Evolutionary conservation across 2,888 invertebrate species (phyloP).

Genomic region (Chelonus formosanus): DNA sequence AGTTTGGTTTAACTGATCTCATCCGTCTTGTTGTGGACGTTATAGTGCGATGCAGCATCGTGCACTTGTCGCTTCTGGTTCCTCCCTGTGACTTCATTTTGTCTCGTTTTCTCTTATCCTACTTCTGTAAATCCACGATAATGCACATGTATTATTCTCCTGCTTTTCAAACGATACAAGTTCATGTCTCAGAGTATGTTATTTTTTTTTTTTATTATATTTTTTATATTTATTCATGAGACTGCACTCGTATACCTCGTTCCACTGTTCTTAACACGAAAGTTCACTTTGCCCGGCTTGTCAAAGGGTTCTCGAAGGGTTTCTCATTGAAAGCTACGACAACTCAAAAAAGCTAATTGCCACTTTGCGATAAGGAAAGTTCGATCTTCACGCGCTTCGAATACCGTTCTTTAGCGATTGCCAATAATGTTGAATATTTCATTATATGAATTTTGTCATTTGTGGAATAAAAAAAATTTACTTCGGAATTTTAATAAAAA

Average conservation of each 20-base stretch:
- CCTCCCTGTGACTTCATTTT: conserved; percentile 37
- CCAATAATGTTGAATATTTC: conserved; percentile 1
- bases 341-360: conserved; percentile 46
- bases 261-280: conserved; percentile 51
- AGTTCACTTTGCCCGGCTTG: conserved; percentile 58
- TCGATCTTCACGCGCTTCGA: conserved; percentile 8
- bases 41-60: conserved; percentile 31
- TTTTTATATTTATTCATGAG: conserved; percentile 29
- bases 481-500: no score
- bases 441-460: conserved; percentile 22
- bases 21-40: conserved; percentile 59
- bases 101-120: conserved; percentile 24
- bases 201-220: conserved; percentile 13
- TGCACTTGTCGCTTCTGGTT: conserved; percentile 33
- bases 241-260: conserved; percentile 26
- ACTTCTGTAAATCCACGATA: background rate
- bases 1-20: conserved; percentile 64
- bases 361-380: conserved; percentile 46
- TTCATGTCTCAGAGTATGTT: background rate
- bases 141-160: background rate
- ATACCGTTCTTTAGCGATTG: background rate
- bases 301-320: conserved; percentile 46
- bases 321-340: conserved; percentile 30
- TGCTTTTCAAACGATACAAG: conserved; percentile 3
- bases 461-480: no score